Conservation (phyloP, 2,888 invertebrate genomes). For the Cactoblastis cactorum region DNA sequence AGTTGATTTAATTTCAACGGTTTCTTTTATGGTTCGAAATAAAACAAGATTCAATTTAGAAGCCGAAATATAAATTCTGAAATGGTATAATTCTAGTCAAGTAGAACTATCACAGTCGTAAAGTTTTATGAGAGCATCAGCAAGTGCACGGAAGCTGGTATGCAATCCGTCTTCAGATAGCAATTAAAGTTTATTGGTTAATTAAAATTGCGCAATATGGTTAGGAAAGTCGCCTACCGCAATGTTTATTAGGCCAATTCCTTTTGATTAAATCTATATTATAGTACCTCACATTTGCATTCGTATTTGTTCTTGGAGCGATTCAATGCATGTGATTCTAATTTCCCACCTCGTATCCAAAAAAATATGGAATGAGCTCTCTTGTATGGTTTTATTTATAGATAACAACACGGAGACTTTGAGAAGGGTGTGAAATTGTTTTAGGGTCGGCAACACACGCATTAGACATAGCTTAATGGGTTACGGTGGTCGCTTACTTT, state of each 20-base stretch:
- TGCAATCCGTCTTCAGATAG: conserved; percentile 34
- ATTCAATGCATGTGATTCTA: background rate
- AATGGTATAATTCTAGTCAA: background rate
- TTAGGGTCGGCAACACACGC: no score
- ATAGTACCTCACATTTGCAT: background rate
- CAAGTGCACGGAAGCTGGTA: conserved; percentile 11
- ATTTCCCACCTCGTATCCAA: background rate
- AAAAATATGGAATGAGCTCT: no score
- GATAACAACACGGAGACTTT: no score
- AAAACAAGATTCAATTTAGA: background rate
- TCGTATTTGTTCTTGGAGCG: no score
- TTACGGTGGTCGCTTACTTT: no score
- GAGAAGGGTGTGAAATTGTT: no score
- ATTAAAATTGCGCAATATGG: conserved; percentile 33
- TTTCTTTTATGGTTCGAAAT: no score
- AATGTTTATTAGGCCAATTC: conserved; percentile 19
- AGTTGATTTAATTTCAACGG: no score
- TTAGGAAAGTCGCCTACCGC: conserved; percentile 22
- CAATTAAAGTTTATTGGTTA: conserved; percentile 49
- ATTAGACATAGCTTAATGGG: no score
- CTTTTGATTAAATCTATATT: background rate
- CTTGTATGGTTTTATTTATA: no score
- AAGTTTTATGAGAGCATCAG: conserved; percentile 10
- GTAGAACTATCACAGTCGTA: conserved; percentile 2
- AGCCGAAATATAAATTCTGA: background rate